phyloP scores from a whole-genome alignment of 1,140 invertebrate genomes.

The Teleopsis dalmanni region DNA sequence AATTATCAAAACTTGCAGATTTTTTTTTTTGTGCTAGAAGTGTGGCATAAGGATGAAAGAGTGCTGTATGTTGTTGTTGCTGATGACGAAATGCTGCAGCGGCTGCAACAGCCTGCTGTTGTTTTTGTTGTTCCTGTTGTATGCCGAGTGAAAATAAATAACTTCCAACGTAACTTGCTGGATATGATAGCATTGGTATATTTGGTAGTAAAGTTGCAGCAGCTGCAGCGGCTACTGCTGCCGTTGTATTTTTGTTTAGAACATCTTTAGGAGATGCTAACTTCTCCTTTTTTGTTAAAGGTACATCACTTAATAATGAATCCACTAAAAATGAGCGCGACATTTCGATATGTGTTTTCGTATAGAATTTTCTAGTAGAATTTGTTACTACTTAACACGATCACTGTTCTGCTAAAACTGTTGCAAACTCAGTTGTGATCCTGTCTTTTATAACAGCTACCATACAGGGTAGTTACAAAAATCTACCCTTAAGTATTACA shows the following conservation, averaged over 20 bases:
- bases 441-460: constrained; percentile 19
- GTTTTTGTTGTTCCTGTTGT: constrained; percentile 51
- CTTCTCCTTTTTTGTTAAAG: constrained; percentile 47
- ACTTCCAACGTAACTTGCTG: constrained; percentile 52
- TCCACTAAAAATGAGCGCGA: constrained; percentile 69
- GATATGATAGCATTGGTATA: constrained; percentile 51
- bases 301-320: constrained; percentile 59
- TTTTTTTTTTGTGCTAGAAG: constrained; percentile 31
- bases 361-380: background rate
- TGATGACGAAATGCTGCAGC: constrained; percentile 37
- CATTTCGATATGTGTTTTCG: constrained; percentile 45
- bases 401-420: constrained; percentile 31
- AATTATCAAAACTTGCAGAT: constrained; percentile 12
- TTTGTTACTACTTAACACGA: constrained; percentile 18
- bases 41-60: constrained; percentile 36
- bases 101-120: constrained; percentile 16
- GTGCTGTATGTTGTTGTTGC: constrained; percentile 24
- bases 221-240: constrained; percentile 40
- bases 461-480: background rate
- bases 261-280: constrained; percentile 23
- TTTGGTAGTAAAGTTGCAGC: constrained; percentile 44
- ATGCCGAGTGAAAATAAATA: constrained; percentile 55
- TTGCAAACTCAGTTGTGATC: constrained; percentile 19
- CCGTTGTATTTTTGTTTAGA: constrained; percentile 12
- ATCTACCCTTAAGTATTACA: background rate